Evolutionary conservation across 2,113 vertebrate species (phyloP).

Genomic region (Erythrocebus patas): DNA sequence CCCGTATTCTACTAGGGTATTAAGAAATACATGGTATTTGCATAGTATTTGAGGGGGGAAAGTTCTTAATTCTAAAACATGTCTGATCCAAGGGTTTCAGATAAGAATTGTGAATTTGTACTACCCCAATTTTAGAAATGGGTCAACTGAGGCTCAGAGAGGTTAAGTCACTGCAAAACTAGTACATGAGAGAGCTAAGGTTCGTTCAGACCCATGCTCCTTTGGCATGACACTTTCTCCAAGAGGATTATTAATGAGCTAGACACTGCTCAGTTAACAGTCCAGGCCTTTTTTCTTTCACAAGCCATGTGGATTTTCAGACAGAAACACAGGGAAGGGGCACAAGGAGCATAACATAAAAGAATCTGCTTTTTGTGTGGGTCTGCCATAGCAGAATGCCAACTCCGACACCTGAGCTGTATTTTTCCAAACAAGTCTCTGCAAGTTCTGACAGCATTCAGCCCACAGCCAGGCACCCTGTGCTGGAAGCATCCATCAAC

Average conservation of each 20-base stretch:
- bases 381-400: background rate
- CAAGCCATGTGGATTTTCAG: background rate
- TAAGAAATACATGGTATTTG: background rate
- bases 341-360: too few species aligned
- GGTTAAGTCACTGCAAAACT: background rate
- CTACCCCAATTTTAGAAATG: background rate
- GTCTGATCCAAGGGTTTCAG: background rate
- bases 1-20: background rate
- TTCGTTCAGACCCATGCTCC: background rate
- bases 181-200: background rate
- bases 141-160: background rate
- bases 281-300: background rate
- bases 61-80: background rate
- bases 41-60: background rate
- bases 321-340: background rate
- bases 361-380: background rate
- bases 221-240: background rate
- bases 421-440: background rate
- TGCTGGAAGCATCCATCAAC: background rate
- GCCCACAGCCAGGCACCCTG: background rate
- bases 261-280: fast-evolving
- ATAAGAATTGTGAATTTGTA: background rate
- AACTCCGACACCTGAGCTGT: background rate
- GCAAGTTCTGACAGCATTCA: background rate
- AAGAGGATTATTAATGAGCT: background rate